Percentiles rank a stretch among this genome's conserved stretches.
Evolutionary conservation across 2,888 invertebrate genomes (phyloP).

Genomic region (Crocallis elinguaria): DNA sequence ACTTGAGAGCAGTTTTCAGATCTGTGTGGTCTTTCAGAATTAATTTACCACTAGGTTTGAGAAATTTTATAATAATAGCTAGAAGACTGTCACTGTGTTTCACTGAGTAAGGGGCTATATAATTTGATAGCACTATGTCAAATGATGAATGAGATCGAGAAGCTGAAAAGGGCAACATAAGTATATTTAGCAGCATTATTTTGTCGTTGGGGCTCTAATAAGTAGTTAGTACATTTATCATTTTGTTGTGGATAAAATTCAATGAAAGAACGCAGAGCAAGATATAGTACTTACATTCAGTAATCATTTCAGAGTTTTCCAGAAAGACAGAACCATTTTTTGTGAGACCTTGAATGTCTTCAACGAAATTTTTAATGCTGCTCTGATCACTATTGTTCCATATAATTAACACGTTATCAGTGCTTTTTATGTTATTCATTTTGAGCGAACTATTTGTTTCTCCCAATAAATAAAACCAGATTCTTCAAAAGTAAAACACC

Average conservation of each 20-base stretch:
- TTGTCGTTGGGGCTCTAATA: too few relatives aligned
- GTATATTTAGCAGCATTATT: too few relatives aligned
- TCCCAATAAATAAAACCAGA: neutral
- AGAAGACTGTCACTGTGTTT: constrained; percentile 75
- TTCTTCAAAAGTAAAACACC: too few relatives aligned
- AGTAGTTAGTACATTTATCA: too few relatives aligned
- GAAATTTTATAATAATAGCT: constrained; percentile 83
- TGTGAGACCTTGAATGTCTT: constrained; percentile 75
- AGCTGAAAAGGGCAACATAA: too few relatives aligned
- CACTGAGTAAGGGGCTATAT: constrained; percentile 69
- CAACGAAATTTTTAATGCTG: constrained; percentile 80
- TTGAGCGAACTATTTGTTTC: too few relatives aligned
- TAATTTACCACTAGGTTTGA: constrained; percentile 87
- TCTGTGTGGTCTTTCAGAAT: constrained; percentile 78
- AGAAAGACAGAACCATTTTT: constrained; percentile 79
- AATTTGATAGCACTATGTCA: constrained; percentile 85
- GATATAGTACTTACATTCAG: constrained; percentile 86
- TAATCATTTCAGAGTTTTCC: constrained; percentile 86
- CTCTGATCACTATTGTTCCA: constrained; percentile 81
- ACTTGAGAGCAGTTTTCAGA: constrained; percentile 81
- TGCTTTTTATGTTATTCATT: constrained; percentile 65
- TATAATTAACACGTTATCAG: constrained; percentile 82
- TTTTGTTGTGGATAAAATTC: too few relatives aligned
- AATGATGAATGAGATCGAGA: constrained; percentile 85
- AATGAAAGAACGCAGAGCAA: too few relatives aligned